Evolutionary conservation across 1,140 invertebrate genomes (phyloP), one percentile per base, ranked within the genome.

Genomic region (Drosophila melanica): DNA sequence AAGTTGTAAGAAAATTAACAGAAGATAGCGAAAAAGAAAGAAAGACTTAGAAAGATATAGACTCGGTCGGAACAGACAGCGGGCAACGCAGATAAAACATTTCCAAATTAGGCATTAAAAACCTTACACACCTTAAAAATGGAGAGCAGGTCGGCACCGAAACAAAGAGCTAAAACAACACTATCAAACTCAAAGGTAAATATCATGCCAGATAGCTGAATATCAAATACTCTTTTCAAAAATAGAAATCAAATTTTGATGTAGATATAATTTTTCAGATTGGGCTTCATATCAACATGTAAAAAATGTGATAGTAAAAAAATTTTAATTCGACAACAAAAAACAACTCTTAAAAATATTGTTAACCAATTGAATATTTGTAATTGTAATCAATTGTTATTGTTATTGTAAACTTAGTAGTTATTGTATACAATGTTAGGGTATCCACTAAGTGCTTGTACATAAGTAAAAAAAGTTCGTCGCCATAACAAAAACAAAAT

Each of bases 121-220:
- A 62, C n/a, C 44, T 16, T 12, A 57, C 70, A 74, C 74, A 64
- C 70, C 57, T 74, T 63, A 69, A 74, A 60, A 66, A 44, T 60
- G 47, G 55, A 60, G 50, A 54, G 37, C 44, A 45, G 62, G 51
- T 58, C 57, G 55, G 51, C 35, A 44, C 41, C 33, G 41, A 51
- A 62, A 51, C 57, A 73, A 37, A 68, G 55, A 27, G 10, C 64
- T 39, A 39, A 33, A 66, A 53, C 55, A 54, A 60, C 12, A 41
- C 60, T 48, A 59, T 11, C 12, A 68, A 51, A 37, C 9, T 10
- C 12, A 12, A 37, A 41, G 8, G 8, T 30, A 53, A 37, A 48
- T 8, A 27, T 47, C 0, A 35, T 2, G 1, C 18, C 0, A 33
- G 6, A 2, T 16, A 23, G 9, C 2, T 12, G 63, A 58, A 45